Conservation (phyloP, 92 coral and sea anemone species). For the Diadumene lineata region DNA sequence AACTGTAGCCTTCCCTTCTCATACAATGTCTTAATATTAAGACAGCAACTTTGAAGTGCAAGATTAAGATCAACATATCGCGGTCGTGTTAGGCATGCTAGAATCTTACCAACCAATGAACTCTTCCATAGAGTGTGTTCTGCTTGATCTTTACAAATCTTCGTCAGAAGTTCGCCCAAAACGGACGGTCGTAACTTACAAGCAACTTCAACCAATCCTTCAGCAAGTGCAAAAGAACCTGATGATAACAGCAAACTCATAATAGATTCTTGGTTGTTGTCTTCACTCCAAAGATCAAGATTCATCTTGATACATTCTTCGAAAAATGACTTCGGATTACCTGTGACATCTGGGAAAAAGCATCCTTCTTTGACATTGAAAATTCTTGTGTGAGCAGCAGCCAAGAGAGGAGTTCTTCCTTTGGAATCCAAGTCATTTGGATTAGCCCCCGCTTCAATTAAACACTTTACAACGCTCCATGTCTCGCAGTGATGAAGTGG, state of each 20-base stretch:
- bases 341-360: constrained; percentile 14
- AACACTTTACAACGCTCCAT: constrained; percentile 34
- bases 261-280: constrained; percentile 16
- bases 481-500: constrained; percentile 40
- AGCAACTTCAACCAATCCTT: constrained; percentile 16
- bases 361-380: not conserved
- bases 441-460: constrained; percentile 56
- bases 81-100: not conserved
- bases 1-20: not conserved
- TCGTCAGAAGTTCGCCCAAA: not conserved
- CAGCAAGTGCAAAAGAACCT: constrained; percentile 30
- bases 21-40: not conserved
- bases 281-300: constrained; percentile 19
- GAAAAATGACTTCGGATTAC: constrained; percentile 4
- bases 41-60: constrained; percentile 37
- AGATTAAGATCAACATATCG: not conserved
- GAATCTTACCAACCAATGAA: constrained; percentile 1
- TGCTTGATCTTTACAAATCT: constrained; percentile 4
- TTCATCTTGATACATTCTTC: not conserved
- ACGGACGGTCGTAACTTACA: not conserved
- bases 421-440: constrained; percentile 5
- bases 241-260: constrained; percentile 8
- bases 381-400: not conserved
- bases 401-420: constrained; percentile 23
- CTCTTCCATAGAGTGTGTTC: not conserved